Evolutionary conservation across 2,797 vertebrate genomes (phyloP), one percentile per base, ranked within the genome.

Genomic region (Sebastes aleutianus): DNA sequence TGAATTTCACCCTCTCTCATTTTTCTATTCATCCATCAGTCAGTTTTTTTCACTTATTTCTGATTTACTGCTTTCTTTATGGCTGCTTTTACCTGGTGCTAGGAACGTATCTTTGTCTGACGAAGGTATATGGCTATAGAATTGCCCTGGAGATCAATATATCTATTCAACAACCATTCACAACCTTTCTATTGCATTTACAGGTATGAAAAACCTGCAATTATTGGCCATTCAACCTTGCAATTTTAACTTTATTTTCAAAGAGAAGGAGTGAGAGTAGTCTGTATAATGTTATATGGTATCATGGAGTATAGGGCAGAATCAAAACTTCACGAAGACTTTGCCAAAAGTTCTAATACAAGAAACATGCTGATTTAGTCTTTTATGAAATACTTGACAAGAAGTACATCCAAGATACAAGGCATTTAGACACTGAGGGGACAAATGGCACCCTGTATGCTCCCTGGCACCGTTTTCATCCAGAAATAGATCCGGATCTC

Each of bases 401-500:
- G 13, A 69, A 62, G 18, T 39, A 53, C 4, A 76, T 39, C 54
- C 34, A 71, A 70, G 59, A 59, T 47, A 34, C 18, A 74, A 59
- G 10, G 11, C 34, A 85, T 39, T 76, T 47, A 69, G 47, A 71
- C 59, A 31, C 8, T 11, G n/a, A 58, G 24, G n/a, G 54, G 68
- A 72, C 24, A 74, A 66, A 73, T 71, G 54, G 26, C 34, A 70
- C 29, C 18, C 22, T 32, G 27, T 47, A 8, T 66, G 5, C n/a
- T 70, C 34, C 36, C 32, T 73, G 72, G 76, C 65, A 79, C 59
- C 27, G 53, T 27, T 65, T 75, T 36, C 11, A 26, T 78, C 64
- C 78, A 68, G 61, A 85, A 78, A 86, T 74, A 65, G 77, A 89
- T 87, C 66, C 81, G 59, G 67, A 66, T 74, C 66, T 80, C 54